Percentiles rank a stretch among this genome's conserved stretches.
phyloP scores from a whole-genome alignment of 2,797 vertebrate species.

The Rhinichthys osculus region DNA sequence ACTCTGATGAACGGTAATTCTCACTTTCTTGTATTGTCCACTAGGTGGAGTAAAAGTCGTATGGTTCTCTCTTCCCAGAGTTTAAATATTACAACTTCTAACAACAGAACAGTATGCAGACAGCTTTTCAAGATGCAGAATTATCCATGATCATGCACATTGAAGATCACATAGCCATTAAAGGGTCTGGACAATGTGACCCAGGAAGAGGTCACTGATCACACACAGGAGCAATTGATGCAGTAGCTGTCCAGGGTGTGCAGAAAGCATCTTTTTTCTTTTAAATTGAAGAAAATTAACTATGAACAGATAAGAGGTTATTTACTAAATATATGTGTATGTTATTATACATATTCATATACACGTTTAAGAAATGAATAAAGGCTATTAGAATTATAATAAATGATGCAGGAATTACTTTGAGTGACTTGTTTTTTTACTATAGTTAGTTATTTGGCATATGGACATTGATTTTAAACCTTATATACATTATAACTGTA shows the following conservation, averaged over 20 bases:
- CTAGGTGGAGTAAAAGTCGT: conserved; percentile 30
- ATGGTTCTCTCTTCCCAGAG: not conserved
- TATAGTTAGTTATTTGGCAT: not conserved
- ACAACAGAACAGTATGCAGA: not conserved
- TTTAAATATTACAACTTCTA: not conserved
- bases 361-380: conserved; percentile 83
- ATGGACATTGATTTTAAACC: too few species aligned
- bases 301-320: conserved; percentile 78
- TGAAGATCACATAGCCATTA: conserved; percentile 30
- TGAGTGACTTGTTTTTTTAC: conserved; percentile 47
- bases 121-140: not conserved
- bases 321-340: conserved; percentile 82
- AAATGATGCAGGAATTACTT: conserved; percentile 78
- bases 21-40: not conserved
- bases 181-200: not conserved
- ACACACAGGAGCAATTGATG: conserved; percentile 28
- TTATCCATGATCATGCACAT: conserved; percentile 38
- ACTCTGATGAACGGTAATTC: not conserved
- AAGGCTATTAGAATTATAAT: conserved; percentile 86
- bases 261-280: conserved; percentile 78
- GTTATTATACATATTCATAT: conserved; percentile 79
- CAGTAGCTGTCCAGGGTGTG: conserved; percentile 71
- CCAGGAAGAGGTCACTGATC: not conserved
- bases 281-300: conserved; percentile 65
- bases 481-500: too few species aligned